phyloP scores from a whole-genome alignment of 2,888 invertebrate genomes.

The Desoria tigrina region DNA sequence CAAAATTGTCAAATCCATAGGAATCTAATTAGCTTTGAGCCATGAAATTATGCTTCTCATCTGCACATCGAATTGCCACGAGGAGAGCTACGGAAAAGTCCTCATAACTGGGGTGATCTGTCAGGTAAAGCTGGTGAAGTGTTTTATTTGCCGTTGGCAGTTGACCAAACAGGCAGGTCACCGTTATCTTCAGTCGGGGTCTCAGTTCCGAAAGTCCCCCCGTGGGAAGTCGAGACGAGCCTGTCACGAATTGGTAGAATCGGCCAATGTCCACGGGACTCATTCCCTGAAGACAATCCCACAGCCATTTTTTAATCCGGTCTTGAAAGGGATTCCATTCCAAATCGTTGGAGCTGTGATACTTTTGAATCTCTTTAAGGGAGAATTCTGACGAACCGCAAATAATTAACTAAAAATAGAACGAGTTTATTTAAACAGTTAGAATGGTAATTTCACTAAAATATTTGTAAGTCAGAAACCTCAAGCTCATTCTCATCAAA shows the following conservation, averaged over 20 bases:
- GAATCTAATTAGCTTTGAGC: too few species aligned
- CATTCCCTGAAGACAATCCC: constrained; percentile 59
- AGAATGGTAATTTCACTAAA: neutral
- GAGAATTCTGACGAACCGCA: constrained; percentile 27
- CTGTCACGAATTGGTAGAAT: constrained; percentile 59
- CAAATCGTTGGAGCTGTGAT: constrained; percentile 9
- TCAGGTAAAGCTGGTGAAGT: constrained; percentile 59
- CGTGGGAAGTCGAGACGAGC: constrained; percentile 59
- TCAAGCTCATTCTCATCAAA: constrained; percentile 95
- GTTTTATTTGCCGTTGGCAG: constrained; percentile 61
- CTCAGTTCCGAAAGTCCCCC: constrained; percentile 59
- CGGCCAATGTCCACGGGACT: constrained; percentile 60
- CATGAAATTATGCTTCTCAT: too few species aligned
- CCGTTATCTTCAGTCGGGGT: constrained; percentile 58
- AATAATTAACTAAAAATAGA: constrained; percentile 21
- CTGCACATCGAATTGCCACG: constrained; percentile 54
- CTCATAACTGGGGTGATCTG: constrained; percentile 59
- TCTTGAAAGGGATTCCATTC: constrained; percentile 55
- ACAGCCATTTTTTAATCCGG: constrained; percentile 60
- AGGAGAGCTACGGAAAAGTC: constrained; percentile 58
- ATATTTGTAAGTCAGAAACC: constrained; percentile 60
- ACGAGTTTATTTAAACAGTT: neutral
- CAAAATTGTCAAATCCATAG: too few species aligned
- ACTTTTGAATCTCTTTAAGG: constrained; percentile 13
- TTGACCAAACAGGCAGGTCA: constrained; percentile 57